Percentiles rank a stretch among this genome's conserved stretches.
These are phyloP conservation scores for Chlorodrepanis virens DNA, from an alignment of 2,113 vertebrate genomes.

Conservation along the genomic window DNA sequence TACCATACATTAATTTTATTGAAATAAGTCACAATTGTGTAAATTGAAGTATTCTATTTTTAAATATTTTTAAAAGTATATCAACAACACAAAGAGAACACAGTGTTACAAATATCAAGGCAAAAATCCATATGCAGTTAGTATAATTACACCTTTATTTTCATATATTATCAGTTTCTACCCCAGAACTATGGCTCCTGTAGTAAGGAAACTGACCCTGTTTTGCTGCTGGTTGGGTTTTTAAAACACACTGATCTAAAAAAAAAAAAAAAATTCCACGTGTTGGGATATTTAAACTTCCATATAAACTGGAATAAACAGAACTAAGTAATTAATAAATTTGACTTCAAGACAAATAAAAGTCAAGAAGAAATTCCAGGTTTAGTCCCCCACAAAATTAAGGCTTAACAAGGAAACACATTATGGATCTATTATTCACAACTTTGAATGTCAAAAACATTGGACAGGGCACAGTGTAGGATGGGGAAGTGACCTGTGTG, in stretches of 20 bases:
- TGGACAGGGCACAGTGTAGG: background rate
- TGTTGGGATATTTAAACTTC: background rate
- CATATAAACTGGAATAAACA: background rate
- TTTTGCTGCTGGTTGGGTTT: background rate
- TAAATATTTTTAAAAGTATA: background rate
- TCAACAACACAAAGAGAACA: background rate
- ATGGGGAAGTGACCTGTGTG: background rate
- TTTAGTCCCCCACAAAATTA: background rate
- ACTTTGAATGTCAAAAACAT: background rate
- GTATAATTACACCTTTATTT: background rate
- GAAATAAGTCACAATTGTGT: background rate
- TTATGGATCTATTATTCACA: background rate
- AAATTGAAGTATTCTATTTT: background rate
- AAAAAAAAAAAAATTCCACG: background rate
- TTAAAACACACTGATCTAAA: background rate
- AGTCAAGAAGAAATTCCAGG: background rate
- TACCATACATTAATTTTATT: background rate
- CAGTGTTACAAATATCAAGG: background rate
- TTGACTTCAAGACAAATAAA: background rate
- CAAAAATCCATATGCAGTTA: background rate
- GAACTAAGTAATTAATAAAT: background rate
- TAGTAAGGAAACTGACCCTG: background rate
- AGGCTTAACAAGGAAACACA: background rate
- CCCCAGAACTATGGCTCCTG: background rate
- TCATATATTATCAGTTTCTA: background rate